Conservation (phyloP, 1,140 invertebrate species). For the Danaus plexippus region DNA sequence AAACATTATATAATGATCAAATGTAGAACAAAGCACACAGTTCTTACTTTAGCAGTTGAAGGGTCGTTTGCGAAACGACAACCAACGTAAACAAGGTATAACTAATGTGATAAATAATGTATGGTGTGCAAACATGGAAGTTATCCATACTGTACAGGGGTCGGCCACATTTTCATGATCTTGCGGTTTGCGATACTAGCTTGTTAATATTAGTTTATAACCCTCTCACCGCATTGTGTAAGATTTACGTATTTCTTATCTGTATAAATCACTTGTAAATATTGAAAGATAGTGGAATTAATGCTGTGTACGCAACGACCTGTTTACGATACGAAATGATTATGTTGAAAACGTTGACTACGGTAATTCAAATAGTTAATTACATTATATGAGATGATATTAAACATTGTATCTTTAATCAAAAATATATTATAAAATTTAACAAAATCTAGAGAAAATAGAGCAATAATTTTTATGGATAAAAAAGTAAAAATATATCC, state of each 20-base stretch:
- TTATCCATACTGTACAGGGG: conserved; percentile 54
- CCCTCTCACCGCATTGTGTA: conserved; percentile 46
- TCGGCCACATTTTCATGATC: conserved; percentile 63
- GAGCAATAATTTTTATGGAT: too few relatives aligned
- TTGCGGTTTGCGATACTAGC: conserved; percentile 61
- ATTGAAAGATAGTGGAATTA: background rate
- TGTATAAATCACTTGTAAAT: conserved; percentile 4
- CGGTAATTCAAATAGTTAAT: too few relatives aligned
- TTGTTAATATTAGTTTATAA: conserved; percentile 66
- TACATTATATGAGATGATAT: too few relatives aligned
- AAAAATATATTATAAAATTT: too few relatives aligned
- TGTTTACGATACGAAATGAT: too few relatives aligned
- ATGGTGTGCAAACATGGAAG: conserved; percentile 54
- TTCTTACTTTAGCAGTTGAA: conserved; percentile 16
- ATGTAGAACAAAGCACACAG: too few relatives aligned
- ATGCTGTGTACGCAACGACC: background rate
- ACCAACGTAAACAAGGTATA: conserved; percentile 51
- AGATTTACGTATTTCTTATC: conserved; percentile 43
- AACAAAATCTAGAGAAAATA: too few relatives aligned
- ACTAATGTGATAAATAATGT: conserved; percentile 66
- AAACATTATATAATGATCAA: too few relatives aligned
- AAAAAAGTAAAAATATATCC: too few relatives aligned
- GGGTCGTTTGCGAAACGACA: conserved; percentile 43
- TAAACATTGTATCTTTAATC: too few relatives aligned
- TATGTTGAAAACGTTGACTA: too few relatives aligned